phyloP scores from a whole-genome alignment of 2,888 invertebrate genomes.

The Cantharis rufa region DNA sequence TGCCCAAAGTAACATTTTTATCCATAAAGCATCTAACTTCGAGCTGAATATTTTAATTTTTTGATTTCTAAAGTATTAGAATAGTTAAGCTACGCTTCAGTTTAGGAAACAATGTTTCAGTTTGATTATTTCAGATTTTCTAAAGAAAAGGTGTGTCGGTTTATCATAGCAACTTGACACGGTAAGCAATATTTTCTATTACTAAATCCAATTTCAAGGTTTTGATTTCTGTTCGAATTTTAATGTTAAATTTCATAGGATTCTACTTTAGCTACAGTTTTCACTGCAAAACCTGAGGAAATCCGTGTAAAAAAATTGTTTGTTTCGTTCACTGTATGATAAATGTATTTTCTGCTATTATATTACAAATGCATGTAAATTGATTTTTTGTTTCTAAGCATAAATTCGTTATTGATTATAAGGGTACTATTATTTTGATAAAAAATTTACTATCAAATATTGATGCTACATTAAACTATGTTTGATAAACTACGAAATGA shows the following conservation, averaged over 20 bases:
- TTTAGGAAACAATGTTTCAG: too few species aligned
- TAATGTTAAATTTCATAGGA: neutral
- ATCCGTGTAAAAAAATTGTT: neutral
- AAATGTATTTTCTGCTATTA: neutral
- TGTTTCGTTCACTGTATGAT: neutral
- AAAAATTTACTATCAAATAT: too few species aligned
- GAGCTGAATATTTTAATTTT: too few species aligned
- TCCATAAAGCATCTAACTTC: too few species aligned
- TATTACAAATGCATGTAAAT: neutral
- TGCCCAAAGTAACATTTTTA: too few species aligned
- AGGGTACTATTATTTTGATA: too few species aligned
- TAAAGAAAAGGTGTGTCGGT: neutral
- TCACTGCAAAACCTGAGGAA: neutral
- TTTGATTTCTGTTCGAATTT: neutral
- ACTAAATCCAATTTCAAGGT: neutral
- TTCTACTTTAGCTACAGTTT: neutral
- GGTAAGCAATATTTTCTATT: neutral
- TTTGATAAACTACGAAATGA: too few species aligned
- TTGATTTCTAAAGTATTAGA: too few species aligned
- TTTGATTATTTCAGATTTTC: too few species aligned
- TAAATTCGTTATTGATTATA: neutral
- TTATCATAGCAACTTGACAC: neutral
- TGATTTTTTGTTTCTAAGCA: neutral
- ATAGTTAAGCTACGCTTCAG: too few species aligned
- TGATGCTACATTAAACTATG: too few species aligned